Conservation (phyloP, 2,113 vertebrate species). For the Sialia sialis region DNA sequence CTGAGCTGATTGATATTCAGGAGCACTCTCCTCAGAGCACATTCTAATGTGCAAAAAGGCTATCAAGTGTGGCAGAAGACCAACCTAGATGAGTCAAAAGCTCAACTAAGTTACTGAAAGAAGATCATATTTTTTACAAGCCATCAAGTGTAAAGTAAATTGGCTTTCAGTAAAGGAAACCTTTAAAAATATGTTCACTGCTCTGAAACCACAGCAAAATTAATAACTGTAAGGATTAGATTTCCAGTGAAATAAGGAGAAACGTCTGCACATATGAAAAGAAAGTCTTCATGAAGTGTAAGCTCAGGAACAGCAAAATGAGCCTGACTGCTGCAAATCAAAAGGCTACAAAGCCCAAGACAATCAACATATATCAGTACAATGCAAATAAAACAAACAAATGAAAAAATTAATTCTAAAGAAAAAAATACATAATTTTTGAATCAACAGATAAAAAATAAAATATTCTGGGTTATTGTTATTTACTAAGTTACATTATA, state of each 20-base stretch:
- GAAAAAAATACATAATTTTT: neutral
- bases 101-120: neutral
- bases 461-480: neutral
- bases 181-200: neutral
- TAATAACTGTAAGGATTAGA: neutral
- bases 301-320: neutral
- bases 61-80: slow-evolving; percentile 4
- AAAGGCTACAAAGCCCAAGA: neutral
- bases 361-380: neutral
- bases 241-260: neutral
- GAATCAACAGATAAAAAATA: neutral
- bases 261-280: neutral
- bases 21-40: neutral
- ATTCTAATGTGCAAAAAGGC: neutral
- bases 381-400: neutral
- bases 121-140: neutral
- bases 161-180: slow-evolving; percentile 11
- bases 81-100: neutral
- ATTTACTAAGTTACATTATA: slow-evolving; percentile 67
- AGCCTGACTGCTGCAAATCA: neutral
- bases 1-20: neutral
- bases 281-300: neutral
- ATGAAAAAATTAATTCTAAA: neutral
- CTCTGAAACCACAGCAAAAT: neutral
- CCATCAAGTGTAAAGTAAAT: neutral